Evolutionary conservation across 2,888 invertebrate species (phyloP).

Genomic region (Lymantria monacha): DNA sequence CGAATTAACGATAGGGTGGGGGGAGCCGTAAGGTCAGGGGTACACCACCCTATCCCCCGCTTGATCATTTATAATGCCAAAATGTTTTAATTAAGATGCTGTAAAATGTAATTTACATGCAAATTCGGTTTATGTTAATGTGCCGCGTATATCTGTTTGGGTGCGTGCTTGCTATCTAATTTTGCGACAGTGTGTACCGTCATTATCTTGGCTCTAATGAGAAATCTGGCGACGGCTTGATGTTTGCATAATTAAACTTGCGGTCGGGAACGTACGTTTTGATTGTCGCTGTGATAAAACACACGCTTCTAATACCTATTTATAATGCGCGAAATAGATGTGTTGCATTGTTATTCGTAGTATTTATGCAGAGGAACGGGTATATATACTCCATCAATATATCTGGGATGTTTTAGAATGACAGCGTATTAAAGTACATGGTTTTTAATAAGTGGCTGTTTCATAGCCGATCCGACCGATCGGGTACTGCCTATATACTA

Average conservation of each 20-base stretch:
- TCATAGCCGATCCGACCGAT: no score
- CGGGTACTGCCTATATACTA: no score
- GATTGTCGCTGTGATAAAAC: conserved; percentile 78
- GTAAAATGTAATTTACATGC: conserved; percentile 84
- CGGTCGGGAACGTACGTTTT: conserved; percentile 71
- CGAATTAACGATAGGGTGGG: conserved; percentile 54
- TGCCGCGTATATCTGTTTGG: conserved; percentile 81
- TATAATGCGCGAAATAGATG: conserved; percentile 39
- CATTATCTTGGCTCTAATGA: conserved; percentile 82
- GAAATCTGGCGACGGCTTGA: conserved; percentile 82
- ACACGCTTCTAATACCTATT: conserved; percentile 62
- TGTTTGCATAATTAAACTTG: conserved; percentile 82
- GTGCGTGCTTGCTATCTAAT: conserved; percentile 82
- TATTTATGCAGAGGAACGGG: background rate
- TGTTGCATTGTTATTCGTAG: conserved; percentile 9
- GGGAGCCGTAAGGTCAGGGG: conserved; percentile 65
- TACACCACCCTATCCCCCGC: conserved; percentile 61
- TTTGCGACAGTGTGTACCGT: conserved; percentile 82
- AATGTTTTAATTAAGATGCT: conserved; percentile 84
- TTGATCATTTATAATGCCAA: conserved; percentile 84
- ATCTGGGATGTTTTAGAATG: no score
- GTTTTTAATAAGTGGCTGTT: no score
- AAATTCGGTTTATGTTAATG: conserved; percentile 84
- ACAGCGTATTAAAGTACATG: no score
- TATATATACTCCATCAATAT: conserved; percentile 6